Base-by-base conservation (phyloP, 2,797 vertebrate species). In the Protonibea diacanthus region DNA sequence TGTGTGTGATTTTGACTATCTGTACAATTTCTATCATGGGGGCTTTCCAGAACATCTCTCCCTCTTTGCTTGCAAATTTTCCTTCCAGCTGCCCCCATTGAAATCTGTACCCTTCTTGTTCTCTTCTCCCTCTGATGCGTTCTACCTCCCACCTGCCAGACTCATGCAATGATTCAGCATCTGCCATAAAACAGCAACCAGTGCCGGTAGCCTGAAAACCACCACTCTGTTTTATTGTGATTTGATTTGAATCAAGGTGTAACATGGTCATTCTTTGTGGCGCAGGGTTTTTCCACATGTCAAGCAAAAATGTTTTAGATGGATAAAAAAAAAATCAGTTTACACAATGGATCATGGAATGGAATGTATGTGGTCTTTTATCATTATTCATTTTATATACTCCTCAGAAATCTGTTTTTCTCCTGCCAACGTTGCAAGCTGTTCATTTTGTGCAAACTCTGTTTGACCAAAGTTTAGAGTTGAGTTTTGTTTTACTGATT, bases 11-110 rank as follows among this genome's bases (percentile, higher is more conserved):
- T 83, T 52, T 51, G 80, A 81, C 70, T 72, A 65, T 80, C 59
- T 74, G 53, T 79, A 21, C 52, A 38, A 18, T 79, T 78, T 65
- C 63, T 78, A 62, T 74, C 52, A 75, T 58, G 58, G 92, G 90
- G 85, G 86, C 57, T 91, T 91, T 92, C 79, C 88, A 88, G 73
- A 85, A 79, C 57, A 81, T 76, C 68, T 78, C 47, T 74, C 33
- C 33, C n/a, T 76, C 45, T 74, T 21, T 80, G 40, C 81, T 82
- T 80, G 56, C 63, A 77, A 38, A 60, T 77, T 77, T 79, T 74
- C 73, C 65, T 65, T 71, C 63, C 81, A 86, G 68, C 59, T 85
- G 73, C 78, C 23, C 56, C 27, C 56, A 52, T 15, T 78, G 74
- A 76, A 82, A 85, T 53, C 45, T 69, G 48, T 60, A 61, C 55